Evolutionary conservation across 1,140 invertebrate species (phyloP).

Genomic region (Gryon sp.): DNA sequence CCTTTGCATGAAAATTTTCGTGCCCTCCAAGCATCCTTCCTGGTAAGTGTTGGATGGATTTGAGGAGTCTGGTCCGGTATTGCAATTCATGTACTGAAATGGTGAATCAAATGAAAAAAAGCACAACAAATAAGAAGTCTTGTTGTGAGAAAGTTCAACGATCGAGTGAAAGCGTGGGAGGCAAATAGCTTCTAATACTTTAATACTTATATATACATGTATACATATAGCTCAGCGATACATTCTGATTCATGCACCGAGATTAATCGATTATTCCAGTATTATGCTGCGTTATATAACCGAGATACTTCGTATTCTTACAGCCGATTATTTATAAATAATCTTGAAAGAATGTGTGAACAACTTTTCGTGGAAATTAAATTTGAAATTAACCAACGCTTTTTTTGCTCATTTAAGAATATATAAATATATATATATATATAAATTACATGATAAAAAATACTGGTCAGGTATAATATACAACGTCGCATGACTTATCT

Average conservation of each 20-base stretch:
- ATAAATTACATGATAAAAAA: too few species aligned
- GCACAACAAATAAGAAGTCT: conserved; percentile 48
- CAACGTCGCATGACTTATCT: conserved; percentile 17
- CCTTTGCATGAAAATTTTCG: conserved; percentile 85
- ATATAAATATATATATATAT: too few species aligned
- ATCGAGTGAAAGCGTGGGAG: conserved; percentile 71
- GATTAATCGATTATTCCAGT: conserved; percentile 42
- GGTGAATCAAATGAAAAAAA: too few species aligned
- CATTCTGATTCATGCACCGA: conserved; percentile 18
- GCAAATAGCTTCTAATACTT: conserved; percentile 36
- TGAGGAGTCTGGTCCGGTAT: conserved; percentile 77
- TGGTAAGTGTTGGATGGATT: conserved; percentile 84
- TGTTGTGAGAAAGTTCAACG: conserved; percentile 62
- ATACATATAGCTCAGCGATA: neutral
- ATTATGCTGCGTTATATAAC: conserved; percentile 9
- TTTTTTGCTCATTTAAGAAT: too few species aligned
- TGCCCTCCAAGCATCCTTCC: conserved; percentile 86
- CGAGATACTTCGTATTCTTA: conserved; percentile 1
- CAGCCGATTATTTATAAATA: neutral
- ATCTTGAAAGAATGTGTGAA: neutral
- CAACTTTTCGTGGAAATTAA: too few species aligned
- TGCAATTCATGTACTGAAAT: conserved; percentile 83
- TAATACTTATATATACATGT: conserved; percentile 7
- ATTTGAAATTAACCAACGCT: too few species aligned
- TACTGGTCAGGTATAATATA: neutral